These are phyloP conservation scores for Oreochromis grahami DNA, from an alignment of 2,797 vertebrate species.

Conservation along the genomic window DNA sequence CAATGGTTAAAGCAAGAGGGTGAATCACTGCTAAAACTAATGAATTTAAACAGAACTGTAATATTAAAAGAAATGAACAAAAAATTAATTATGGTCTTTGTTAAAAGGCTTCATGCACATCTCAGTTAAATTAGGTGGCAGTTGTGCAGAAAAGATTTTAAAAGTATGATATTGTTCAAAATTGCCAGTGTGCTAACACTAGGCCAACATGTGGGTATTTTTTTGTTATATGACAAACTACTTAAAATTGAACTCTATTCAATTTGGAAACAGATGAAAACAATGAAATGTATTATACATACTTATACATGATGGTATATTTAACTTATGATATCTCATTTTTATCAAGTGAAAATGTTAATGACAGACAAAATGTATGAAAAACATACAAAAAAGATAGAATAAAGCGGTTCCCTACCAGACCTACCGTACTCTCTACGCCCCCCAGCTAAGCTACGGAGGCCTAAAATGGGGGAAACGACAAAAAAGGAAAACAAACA, in stretches of 20 bases:
- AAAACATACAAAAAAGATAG: slow-evolving; percentile 72
- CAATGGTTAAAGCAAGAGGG: slow-evolving; percentile 63
- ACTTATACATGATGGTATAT: slow-evolving; percentile 42
- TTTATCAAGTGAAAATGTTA: slow-evolving; percentile 46
- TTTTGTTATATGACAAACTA: background rate
- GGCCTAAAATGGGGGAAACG: slow-evolving; percentile 69
- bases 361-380: slow-evolving; percentile 71
- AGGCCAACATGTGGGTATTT: background rate
- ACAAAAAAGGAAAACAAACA: slow-evolving; percentile 49
- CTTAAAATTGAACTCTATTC: slow-evolving; percentile 28
- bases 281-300: slow-evolving; percentile 60
- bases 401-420: slow-evolving; percentile 76
- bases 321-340: slow-evolving; percentile 45
- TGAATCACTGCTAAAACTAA: slow-evolving; percentile 48
- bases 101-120: slow-evolving; percentile 5
- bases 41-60: slow-evolving; percentile 53
- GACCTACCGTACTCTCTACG: slow-evolving; percentile 84
- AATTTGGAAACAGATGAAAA: slow-evolving; percentile 61
- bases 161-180: background rate
- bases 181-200: slow-evolving; percentile 33
- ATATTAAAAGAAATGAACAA: slow-evolving; percentile 48
- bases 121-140: background rate
- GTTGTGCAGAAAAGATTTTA: slow-evolving; percentile 14
- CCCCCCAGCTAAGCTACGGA: slow-evolving; percentile 82
- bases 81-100: slow-evolving; percentile 30